Evolutionary conservation across 2,797 vertebrate species (phyloP).

Genomic region (Buphagus erythrorhynchus): DNA sequence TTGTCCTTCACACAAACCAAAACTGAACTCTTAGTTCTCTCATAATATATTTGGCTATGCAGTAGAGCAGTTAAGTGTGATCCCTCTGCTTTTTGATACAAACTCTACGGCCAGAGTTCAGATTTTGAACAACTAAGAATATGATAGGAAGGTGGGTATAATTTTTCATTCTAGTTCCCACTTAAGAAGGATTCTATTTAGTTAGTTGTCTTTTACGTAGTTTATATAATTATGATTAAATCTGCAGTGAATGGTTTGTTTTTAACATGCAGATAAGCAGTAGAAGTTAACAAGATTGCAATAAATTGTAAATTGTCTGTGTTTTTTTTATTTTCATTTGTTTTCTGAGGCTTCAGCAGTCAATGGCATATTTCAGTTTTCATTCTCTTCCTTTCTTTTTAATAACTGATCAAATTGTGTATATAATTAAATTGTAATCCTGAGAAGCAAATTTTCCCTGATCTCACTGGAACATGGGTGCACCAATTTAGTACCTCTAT

Average conservation of each 20-base stretch:
- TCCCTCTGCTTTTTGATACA: neutral
- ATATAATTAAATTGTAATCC: neutral
- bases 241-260: neutral
- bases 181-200: neutral
- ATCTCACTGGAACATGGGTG: neutral
- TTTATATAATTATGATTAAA: neutral
- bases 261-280: neutral
- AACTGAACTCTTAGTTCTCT: neutral
- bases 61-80: neutral
- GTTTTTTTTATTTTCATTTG: neutral
- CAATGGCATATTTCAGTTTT: neutral
- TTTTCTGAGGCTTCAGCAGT: neutral
- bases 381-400: neutral
- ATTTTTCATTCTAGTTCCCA: neutral
- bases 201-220: neutral
- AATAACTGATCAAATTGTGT: neutral
- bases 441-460: neutral
- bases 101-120: neutral
- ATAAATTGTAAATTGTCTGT: neutral
- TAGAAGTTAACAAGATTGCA: neutral
- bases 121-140: neutral
- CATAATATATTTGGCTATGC: neutral
- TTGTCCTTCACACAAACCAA: neutral
- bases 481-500: neutral
- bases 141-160: neutral